phyloP scores from a whole-genome alignment of 2,113 vertebrate species.

The Aptenodytes forsteri region DNA sequence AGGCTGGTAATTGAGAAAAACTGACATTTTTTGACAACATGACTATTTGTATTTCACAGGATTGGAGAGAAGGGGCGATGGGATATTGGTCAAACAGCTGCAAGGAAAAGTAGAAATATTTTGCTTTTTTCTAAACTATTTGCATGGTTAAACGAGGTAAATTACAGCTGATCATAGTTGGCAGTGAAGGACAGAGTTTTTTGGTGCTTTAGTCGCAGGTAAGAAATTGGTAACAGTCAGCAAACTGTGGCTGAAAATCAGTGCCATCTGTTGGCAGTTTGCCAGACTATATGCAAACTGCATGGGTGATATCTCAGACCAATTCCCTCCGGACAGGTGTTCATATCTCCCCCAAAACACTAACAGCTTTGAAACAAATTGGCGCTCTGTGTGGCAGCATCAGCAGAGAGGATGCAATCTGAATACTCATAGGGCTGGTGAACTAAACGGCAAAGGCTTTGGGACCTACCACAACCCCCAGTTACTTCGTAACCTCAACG shows the following conservation, averaged over 20 bases:
- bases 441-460: background rate
- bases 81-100: background rate
- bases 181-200: background rate
- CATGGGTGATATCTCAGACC: background rate
- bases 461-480: background rate
- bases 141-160: background rate
- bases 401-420: background rate
- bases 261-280: background rate
- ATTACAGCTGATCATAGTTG: background rate
- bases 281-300: background rate
- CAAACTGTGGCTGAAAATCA: background rate
- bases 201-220: background rate
- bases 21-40: background rate
- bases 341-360: background rate
- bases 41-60: background rate
- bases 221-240: fast-evolving
- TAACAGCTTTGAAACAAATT: background rate
- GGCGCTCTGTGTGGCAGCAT: background rate
- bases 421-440: background rate
- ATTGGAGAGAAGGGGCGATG: background rate
- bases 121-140: background rate
- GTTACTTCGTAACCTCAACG: background rate
- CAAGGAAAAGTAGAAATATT: background rate
- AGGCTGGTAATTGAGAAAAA: background rate
- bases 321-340: background rate